Percentiles rank a stretch among this genome's conserved stretches.
These are phyloP conservation scores for Chaetops frenatus DNA, from an alignment of 2,113 vertebrate genomes.

Conservation along the genomic window DNA sequence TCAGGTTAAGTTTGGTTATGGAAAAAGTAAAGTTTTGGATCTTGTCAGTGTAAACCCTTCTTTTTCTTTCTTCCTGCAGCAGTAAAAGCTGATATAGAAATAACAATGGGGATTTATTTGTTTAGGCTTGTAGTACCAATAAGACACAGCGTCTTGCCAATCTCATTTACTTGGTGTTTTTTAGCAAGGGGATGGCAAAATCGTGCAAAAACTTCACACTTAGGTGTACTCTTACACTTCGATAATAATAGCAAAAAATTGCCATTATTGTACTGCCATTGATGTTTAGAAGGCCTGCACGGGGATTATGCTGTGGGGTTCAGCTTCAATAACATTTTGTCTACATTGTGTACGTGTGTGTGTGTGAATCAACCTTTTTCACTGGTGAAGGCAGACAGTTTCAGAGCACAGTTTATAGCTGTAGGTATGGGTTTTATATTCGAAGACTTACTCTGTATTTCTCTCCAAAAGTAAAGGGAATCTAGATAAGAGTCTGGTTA, in stretches of 20 bases:
- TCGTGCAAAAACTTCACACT: neutral
- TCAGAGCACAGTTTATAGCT: neutral
- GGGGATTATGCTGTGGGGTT: neutral
- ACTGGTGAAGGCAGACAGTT: neutral
- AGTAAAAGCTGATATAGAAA: neutral
- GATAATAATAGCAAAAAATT: neutral
- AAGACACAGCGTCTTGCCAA: neutral
- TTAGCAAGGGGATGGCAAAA: neutral
- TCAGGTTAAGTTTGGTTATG: neutral
- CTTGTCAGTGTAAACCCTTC: neutral
- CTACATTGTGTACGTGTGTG: neutral
- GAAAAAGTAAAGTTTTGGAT: neutral
- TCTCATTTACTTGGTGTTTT: neutral
- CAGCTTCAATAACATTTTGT: neutral
- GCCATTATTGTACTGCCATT: neutral
- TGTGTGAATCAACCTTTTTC: neutral
- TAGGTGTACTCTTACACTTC: neutral
- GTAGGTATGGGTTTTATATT: neutral
- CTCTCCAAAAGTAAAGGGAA: neutral
- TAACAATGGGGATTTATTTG: neutral
- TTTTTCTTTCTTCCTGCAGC: neutral
- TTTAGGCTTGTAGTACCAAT: neutral
- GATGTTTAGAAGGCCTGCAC: neutral
- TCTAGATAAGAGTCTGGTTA: neutral
- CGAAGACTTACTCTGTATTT: neutral